Base-by-base conservation (phyloP, 2,888 invertebrate species). In the Odiellus spinosus region DNA sequence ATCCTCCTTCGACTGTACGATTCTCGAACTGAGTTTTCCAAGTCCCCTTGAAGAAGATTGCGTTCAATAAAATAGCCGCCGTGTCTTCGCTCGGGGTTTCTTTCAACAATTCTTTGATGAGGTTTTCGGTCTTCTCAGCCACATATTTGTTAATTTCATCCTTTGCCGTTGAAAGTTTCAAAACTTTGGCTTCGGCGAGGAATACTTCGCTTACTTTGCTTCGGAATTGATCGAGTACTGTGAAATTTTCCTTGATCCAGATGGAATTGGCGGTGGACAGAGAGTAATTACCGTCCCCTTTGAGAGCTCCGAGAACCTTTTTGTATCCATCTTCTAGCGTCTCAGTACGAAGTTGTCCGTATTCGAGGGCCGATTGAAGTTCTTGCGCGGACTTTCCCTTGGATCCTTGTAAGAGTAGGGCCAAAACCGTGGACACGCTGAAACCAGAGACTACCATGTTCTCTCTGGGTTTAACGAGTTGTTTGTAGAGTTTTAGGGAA, bases 321-420 rank as follows among this genome's bases (percentile, higher is more conserved):
- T n/a, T 15, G 14, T n/a, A 38, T 8, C 17, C 38, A 10, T 38
- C 2, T 8, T 38, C 17, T 10, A 38, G 10, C 18, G 15, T 18
- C 18, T 38, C 38, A 38, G 15, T 10, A 14, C 15, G 38, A 11
- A 38, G n/a, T 18, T 38, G 38, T 3, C 18, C 2, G 3, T 38
- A 38, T 2, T 18, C 12, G 18, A 38, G 38, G 15, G 38, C 18
- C 10, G 4, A 10, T n/a, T 38, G 17, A 17, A 38, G 38, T 38
- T 38, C 38, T 38, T 18, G 38, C 2, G 38, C 38, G 10, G 70
- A 63, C 2, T 52, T 53, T 1, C 67, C 70, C 2, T 55, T 45
- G 0, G 72, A 63, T 1, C 71, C 73, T 52, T 72, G 71, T 53
- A 71, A 70, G 18, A 73, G 57, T 15, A 73, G 60, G 1, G 70